Conservation (phyloP, 1,140 invertebrate species). For the Pentalonia nigronervosa region DNA sequence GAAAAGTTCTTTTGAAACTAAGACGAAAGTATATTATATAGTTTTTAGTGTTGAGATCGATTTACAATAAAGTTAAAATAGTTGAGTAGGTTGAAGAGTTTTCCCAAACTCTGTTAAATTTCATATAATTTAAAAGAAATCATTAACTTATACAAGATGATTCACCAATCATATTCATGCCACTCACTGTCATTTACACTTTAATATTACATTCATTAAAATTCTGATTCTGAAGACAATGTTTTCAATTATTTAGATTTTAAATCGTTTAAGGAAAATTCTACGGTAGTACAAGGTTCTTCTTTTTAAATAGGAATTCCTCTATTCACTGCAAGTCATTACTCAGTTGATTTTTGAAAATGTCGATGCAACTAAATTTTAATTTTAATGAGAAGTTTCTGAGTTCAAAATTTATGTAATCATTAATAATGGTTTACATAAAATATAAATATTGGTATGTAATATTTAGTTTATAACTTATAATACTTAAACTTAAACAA, state of each 20-base stretch:
- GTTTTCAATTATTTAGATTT: not conserved
- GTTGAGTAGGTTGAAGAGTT: not conserved
- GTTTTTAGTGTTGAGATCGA: slow-evolving; percentile 7
- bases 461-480: not conserved
- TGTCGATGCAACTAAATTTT: not conserved
- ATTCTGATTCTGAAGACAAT: not conserved
- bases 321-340: not conserved
- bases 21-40: not conserved
- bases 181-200: not conserved
- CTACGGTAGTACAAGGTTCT: not conserved
- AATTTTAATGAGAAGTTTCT: not conserved
- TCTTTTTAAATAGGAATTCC: not conserved
- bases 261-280: not conserved
- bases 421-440: not conserved
- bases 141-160: not conserved
- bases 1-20: not conserved
- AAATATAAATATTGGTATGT: not conserved
- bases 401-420: not conserved
- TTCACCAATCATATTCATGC: not conserved
- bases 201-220: not conserved
- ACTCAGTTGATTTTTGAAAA: not conserved
- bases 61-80: not conserved
- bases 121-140: not conserved
- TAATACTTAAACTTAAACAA: not conserved
- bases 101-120: not conserved